A percentile compares a stretch with the other conserved stretches of the same genome.
These are phyloP conservation scores for Sebastes hubbsi DNA, from an alignment of 2,797 vertebrate species.

Conservation along the genomic window DNA sequence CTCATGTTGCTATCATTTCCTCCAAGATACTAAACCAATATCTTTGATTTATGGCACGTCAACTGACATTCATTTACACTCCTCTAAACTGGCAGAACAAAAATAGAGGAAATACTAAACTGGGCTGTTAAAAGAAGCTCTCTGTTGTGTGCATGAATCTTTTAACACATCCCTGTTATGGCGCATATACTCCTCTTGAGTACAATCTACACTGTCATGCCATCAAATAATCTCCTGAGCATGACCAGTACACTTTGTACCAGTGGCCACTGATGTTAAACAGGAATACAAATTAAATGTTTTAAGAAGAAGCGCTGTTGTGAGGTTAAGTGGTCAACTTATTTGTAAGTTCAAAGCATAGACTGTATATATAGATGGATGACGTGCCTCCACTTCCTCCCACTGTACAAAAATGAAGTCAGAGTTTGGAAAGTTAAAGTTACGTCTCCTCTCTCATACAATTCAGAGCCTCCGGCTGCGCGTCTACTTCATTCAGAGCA, in stretches of 20 bases:
- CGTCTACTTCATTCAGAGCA: fast-evolving
- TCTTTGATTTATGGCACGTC: slow-evolving; percentile 81
- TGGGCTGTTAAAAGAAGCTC: slow-evolving; percentile 47
- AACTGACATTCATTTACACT: slow-evolving; percentile 73
- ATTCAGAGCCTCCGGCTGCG: too few species aligned
- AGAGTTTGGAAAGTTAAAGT: too few species aligned
- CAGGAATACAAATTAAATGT: background rate
- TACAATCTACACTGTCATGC: slow-evolving; percentile 2
- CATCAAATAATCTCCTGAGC: background rate
- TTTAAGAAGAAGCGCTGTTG: background rate
- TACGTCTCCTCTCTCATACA: too few species aligned
- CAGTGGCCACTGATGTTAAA: background rate
- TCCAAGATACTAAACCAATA: slow-evolving; percentile 80
- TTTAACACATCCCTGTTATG: slow-evolving; percentile 22
- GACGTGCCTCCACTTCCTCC: fast-evolving
- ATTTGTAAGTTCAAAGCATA: background rate
- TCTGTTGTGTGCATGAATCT: slow-evolving; percentile 44
- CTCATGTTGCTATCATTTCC: slow-evolving; percentile 72
- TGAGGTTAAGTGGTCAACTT: background rate
- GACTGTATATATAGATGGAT: too few species aligned
- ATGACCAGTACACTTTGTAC: background rate
- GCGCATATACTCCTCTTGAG: slow-evolving; percentile 16
- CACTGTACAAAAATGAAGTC: too few species aligned
- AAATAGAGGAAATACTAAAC: slow-evolving; percentile 60
- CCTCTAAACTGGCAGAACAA: slow-evolving; percentile 59